Evolutionary conservation across 2,888 invertebrate genomes (phyloP).

Genomic region (Troides helena): DNA sequence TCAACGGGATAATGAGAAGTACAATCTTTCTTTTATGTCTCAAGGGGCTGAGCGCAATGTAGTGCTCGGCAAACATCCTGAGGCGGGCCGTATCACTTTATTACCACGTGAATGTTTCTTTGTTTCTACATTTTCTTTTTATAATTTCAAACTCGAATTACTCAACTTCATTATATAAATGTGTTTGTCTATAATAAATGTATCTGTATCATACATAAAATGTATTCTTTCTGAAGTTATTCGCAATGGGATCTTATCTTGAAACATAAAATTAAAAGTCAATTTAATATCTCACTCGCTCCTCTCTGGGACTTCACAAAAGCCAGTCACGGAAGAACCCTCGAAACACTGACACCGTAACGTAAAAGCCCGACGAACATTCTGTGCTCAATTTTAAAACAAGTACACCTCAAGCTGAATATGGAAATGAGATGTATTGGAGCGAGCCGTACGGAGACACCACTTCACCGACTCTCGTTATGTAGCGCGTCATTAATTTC

Average conservation of each 20-base stretch:
- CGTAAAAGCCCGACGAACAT: background rate
- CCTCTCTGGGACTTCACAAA: background rate
- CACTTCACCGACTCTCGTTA: conserved; percentile 30
- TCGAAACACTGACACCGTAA: conserved; percentile 12
- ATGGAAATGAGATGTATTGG: conserved; percentile 33
- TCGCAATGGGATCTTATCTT: background rate
- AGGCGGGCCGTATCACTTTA: background rate
- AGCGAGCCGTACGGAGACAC: conserved; percentile 29
- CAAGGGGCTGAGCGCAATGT: background rate
- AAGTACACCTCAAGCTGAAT: conserved; percentile 31
- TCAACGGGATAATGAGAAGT: background rate
- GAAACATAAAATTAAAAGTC: background rate
- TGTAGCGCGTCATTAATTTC: conserved; percentile 25
- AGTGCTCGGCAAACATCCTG: background rate
- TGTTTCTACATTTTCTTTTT: background rate
- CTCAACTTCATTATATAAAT: background rate
- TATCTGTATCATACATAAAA: background rate
- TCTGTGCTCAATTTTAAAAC: conserved; percentile 16
- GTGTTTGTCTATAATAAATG: background rate
- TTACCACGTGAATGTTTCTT: background rate
- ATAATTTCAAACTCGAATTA: background rate
- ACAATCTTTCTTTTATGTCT: background rate
- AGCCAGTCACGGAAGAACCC: background rate
- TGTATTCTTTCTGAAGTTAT: background rate
- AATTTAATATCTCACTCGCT: background rate